Conservation (phyloP, 2,797 vertebrate species). For the Macroramphosus scolopax region DNA sequence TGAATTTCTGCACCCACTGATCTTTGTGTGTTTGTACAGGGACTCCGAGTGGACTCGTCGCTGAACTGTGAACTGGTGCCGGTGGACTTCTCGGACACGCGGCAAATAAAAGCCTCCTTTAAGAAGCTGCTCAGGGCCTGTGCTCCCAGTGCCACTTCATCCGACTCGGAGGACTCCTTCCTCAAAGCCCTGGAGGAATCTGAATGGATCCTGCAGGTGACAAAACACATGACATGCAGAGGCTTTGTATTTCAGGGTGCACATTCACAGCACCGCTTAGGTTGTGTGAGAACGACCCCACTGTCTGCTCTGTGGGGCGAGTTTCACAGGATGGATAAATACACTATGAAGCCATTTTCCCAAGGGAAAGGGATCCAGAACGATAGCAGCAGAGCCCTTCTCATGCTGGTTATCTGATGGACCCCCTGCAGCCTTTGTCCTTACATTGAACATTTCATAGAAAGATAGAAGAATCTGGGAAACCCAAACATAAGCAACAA, state of each 20-base stretch:
- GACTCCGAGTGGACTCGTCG: conserved; percentile 90
- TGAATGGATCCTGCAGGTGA: conserved; percentile 96
- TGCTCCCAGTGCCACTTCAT: conserved; percentile 86
- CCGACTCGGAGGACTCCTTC: conserved; percentile 89
- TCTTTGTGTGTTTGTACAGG: conserved; percentile 67
- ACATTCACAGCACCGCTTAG: too few species aligned
- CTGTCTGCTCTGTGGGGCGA: conserved; percentile 38
- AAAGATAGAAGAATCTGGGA: conserved; percentile 49
- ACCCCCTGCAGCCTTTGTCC: conserved; percentile 43
- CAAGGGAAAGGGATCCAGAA: conserved; percentile 58
- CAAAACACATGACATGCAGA: conserved; percentile 6
- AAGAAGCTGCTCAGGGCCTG: conserved; percentile 96
- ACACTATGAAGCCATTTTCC: conserved; percentile 53
- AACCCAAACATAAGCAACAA: too few species aligned
- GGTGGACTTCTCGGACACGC: conserved; percentile 91
- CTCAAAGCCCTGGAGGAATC: conserved; percentile 93
- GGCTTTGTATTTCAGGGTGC: too few species aligned
- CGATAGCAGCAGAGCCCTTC: conserved; percentile 40
- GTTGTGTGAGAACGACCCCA: conserved; percentile 45
- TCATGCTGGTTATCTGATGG: conserved; percentile 54
- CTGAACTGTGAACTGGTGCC: conserved; percentile 97
- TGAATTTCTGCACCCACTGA: too few species aligned
- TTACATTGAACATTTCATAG: conserved; percentile 36
- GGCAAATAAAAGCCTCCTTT: conserved; percentile 93
- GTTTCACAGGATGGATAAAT: conserved; percentile 59